Evolutionary conservation across 2,113 vertebrate species (phyloP), one percentile per base, ranked within the genome.

Genomic region (Edolisoma coerulescens): DNA sequence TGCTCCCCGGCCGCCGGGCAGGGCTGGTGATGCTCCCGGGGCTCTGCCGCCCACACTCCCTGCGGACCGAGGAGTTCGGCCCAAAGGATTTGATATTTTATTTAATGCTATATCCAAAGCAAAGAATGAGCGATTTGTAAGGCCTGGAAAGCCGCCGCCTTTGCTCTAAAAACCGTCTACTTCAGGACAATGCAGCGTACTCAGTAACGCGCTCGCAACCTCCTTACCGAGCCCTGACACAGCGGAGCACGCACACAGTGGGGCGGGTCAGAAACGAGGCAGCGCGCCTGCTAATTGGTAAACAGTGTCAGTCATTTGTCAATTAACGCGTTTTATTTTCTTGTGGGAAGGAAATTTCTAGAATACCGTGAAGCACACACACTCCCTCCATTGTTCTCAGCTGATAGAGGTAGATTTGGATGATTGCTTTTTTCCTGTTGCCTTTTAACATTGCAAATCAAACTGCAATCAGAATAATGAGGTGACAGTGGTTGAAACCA

Each of bases 381-480:
- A 32, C 30, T 81, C 89, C 93, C 85, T 96, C 87, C 59, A 89
- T 69, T 78, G 78, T 94, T 94, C 87, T 71, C 12, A 7, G 93
- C 74, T 96, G 81, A 79, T 37, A 65, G 91, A 97, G 92, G 70
- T 67, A 87, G 87, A 89, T 85, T 91, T 92, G 65, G 89, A 78
- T 97, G 94, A 95, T 84, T 95, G 79, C 84, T 80, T 94, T 95
- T 90, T 87, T 77, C 79, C 84, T 63, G 73, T 80, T 93, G 84
- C 63, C 80, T 97, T 89, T 87, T 97, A 97, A 97, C 90, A 80
- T 81, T 92, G 93, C 95, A 97, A 97, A 98, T 98, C 96, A 97
- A 97, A 97, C 65, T 84, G 97, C 96, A 98, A 97, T 97, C 96
- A 97, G 95, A 98, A 97, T 98, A 98, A 98, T 98, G 96, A 98